Evolutionary conservation across 2,888 invertebrate genomes (phyloP).

Genomic region (Reticulitermes lucifugus): DNA sequence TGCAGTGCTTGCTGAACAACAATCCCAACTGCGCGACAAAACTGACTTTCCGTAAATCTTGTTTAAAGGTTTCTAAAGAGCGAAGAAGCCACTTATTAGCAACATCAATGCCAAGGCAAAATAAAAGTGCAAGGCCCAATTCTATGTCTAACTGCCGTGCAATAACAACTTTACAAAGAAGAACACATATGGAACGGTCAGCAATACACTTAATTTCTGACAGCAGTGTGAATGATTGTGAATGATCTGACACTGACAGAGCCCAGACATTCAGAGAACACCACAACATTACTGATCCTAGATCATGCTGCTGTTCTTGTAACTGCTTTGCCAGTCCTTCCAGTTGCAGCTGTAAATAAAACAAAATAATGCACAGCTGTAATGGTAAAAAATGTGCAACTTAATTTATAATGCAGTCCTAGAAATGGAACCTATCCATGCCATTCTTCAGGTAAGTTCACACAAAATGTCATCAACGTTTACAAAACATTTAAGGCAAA

Average conservation of each 20-base stretch:
- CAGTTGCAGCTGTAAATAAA: not conserved
- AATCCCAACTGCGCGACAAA: not conserved
- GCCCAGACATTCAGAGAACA: not conserved
- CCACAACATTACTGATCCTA: not conserved
- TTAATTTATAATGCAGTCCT: too few species aligned
- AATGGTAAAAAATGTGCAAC: too few species aligned
- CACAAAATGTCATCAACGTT: too few species aligned
- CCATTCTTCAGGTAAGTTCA: too few species aligned
- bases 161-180: slow-evolving; percentile 7
- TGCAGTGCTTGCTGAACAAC: not conserved
- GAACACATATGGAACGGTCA: not conserved
- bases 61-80: not conserved
- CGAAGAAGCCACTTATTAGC: not conserved
- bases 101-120: not conserved
- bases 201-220: not conserved
- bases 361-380: not conserved
- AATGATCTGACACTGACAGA: not conserved
- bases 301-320: not conserved
- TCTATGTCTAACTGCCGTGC: not conserved
- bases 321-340: not conserved
- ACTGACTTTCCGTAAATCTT: not conserved
- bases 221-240: not conserved
- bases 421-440: too few species aligned
- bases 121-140: not conserved
- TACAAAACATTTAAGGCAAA: too few species aligned